A percentile compares a stretch with the other conserved stretches of the same genome.
Conservation (phyloP, 2,888 invertebrate species). For the Norana najaformis region DNA sequence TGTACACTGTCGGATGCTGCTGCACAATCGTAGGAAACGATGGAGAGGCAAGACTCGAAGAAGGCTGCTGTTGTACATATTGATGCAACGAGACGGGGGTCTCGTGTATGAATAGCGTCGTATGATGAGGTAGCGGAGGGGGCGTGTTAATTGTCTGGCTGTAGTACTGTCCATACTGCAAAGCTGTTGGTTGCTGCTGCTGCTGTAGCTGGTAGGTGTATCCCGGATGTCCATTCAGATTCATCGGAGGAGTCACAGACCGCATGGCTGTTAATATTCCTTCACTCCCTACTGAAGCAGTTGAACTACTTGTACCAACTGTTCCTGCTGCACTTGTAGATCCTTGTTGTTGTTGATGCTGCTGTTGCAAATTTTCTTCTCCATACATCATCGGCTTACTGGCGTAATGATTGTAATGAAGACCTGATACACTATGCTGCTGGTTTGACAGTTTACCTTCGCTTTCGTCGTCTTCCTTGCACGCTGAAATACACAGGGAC, state of each 20-base stretch:
- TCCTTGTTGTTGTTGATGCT: background rate
- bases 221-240: background rate
- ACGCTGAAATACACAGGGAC: slow-evolving; percentile 23
- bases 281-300: background rate
- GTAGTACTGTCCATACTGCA: slow-evolving; percentile 20
- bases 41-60: background rate
- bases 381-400: slow-evolving; percentile 44
- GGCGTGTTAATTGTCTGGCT: background rate
- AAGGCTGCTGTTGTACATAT: background rate
- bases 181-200: background rate
- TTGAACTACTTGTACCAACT: background rate
- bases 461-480: slow-evolving; percentile 18
- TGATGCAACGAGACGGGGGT: slow-evolving; percentile 16
- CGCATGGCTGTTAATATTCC: background rate
- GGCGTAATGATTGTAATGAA: slow-evolving; percentile 43
- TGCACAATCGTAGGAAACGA: background rate
- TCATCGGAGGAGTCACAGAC: background rate
- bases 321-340: background rate
- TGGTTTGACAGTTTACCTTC: background rate
- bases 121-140: background rate
- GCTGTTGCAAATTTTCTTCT: slow-evolving; percentile 17
- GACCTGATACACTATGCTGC: background rate
- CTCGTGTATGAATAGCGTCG: background rate
- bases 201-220: slow-evolving; percentile 2
- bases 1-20: slow-evolving; percentile 16